Evolutionary conservation across 2,888 invertebrate genomes (phyloP), one percentile per base, ranked within the genome.

Genomic region (Dione juno): DNA sequence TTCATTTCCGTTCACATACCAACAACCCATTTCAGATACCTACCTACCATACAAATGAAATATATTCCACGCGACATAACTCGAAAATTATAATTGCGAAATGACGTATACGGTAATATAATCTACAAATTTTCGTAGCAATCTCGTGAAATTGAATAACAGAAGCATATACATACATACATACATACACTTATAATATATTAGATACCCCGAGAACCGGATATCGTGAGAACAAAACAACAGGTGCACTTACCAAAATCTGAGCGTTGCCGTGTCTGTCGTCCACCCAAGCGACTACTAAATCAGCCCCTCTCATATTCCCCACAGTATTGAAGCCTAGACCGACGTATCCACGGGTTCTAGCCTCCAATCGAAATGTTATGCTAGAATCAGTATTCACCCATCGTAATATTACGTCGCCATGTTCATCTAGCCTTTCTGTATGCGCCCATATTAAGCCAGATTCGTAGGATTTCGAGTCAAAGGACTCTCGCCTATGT

Each of bases 201-300:
- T 54, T 48, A 67, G 72, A 73, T 72, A 71, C 65, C 71, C 70
- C 61, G 64, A 50, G 57, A 66, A 59, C 61, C 52, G 53, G 63
- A 68, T 68, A 71, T 69, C 75, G 78, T 79, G 78, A 75, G 77
- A 79, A 78, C 40, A 77, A 69, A 76, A 77, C 74, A 74, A 72
- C 78, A 78, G 78, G 69, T 72, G 70, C 57, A 94, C 95, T 95
- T 89, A 97, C 97, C 95, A 97, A 95, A 88, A 97, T 95, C 89
- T 96, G 96, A 79, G 96, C 96, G 90, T 88, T 90, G 78, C 90
- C 92, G 81, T 89, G 92, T 81, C 88, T 88, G 84, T 96, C 96
- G 90, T 97, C 96, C 78, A 98, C 96, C 98, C 98, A 98, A 72
- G 97, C 97, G 84, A 98, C 95, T 78, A 97, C 96, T 90, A 98